Base-by-base conservation (phyloP, 1,140 invertebrate species). In the Eubasilissa regina region DNA sequence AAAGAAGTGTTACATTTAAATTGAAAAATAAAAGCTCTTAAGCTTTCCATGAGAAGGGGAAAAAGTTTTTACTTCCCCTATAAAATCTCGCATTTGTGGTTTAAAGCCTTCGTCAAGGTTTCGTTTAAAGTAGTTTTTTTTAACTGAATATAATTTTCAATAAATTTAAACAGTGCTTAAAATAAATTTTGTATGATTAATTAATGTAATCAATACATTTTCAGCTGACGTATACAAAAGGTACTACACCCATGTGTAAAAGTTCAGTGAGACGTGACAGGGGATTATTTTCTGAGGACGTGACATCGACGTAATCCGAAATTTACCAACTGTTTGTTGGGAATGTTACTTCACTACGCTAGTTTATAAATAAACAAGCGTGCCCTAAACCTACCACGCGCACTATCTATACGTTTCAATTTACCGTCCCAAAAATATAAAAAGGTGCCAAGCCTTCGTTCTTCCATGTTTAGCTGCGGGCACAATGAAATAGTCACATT, bases 301-400 rank as follows among this genome's bases (percentile, higher is more conserved):
- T 70, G 44, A 25, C 66, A 70, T 21, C 8, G 43, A 47, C 66
- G 44, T 48, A 53, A 72, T 53, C 44, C 21, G 43, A 64, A 64
- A n/a, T 44, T 43, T 64, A 51, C 48, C 17, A 53, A 72, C 68
- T 53, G 68, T 72, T 72, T 72, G 45, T 70, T 70, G 15, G 4
- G 25, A 48, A 25, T 35, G 25, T 64, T 72, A 72, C 48, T 72
- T 48, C 11, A 72, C 68, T 53, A 21, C 12, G 47, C 6, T 10
- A 13, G 68, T 53, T 51, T 72, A 51, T 72, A 53, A 48, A 72
- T 72, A 72, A 48, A 72, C 17, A 72, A 17, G 19, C 68, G 13
- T 17, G 44, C 62, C 62, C 62, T 66, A 43, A 66, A 43, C 25
- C 25, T 6, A 35, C 25, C 25, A 35, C 25, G 25, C 25, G 6